phyloP scores from a whole-genome alignment of 2,113 vertebrate species.

The Platycercus adscitus region DNA sequence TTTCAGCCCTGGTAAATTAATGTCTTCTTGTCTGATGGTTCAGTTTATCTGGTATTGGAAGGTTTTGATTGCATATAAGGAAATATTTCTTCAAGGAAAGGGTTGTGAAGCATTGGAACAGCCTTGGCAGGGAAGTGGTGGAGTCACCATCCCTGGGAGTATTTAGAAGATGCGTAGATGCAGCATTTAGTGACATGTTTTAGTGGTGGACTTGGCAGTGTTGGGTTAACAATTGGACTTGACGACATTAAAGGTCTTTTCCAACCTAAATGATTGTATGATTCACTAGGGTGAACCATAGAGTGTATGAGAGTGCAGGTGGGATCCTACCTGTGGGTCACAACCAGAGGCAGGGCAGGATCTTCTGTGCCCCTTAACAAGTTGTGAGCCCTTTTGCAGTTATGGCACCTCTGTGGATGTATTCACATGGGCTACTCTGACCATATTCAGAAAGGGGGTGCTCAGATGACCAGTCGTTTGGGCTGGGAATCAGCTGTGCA shows the following conservation, averaged over 20 bases:
- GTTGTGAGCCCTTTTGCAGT: neutral
- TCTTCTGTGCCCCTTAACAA: accelerated
- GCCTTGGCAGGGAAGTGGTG: neutral
- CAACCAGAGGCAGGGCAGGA: accelerated
- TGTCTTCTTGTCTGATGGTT: neutral
- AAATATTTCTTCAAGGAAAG: neutral
- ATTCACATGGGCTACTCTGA: accelerated
- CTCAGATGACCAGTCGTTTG: neutral
- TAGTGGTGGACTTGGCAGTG: neutral
- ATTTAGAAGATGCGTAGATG: neutral
- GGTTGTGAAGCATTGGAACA: neutral
- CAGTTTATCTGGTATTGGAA: neutral
- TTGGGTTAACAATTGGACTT: neutral
- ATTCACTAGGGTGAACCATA: neutral
- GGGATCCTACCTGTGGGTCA: neutral
- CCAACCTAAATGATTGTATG: neutral
- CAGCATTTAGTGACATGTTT: neutral
- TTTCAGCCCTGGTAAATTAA: neutral
- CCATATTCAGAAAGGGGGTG: neutral
- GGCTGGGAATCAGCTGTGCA: neutral
- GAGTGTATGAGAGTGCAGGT: neutral
- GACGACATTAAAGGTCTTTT: neutral
- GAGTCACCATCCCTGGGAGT: neutral
- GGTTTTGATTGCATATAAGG: neutral
- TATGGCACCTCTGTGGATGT: neutral